Base-by-base conservation (phyloP, 2,888 invertebrate species). In the Nomada fabriciana region DNA sequence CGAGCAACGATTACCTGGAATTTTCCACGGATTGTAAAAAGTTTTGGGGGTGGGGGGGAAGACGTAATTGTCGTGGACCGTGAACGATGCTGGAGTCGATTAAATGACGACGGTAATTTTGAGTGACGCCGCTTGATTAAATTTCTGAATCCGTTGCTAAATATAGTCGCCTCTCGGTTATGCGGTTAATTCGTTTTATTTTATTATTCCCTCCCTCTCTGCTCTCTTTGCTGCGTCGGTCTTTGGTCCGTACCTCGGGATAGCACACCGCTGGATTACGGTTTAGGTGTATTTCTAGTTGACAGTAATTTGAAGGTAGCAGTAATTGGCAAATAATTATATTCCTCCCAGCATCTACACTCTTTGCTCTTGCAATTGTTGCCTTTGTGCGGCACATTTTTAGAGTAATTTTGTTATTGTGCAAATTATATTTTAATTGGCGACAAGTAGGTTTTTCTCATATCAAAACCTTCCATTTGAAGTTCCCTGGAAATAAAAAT, bases 101-200 rank as follows among this genome's bases (percentile, higher is more conserved):
- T 75, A 78, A 76, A 68, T 76, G 68, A 25, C 55, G 15, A 23
- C 15, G 68, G 61, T 68, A 68, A 78, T 76, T 76, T 61, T 78
- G 67, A 78, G 67, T 63, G 78, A 78, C 78, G 61, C 55, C 43
- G 68, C 53, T 76, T 76, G 76, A 78, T 78, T 68, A 76, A 78
- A 78, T 78, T 78, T 78, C 68, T 76, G 76, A 76, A 61, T 61
- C 53, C 61, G 61, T 65, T 43, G 78, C 76, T 76, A 53, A 70
- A 70, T 70, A 55, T 63, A 70, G 13, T 53, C 53, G 36, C 23
- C 25, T 18, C 61, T 23, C 67, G 68, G 53, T 76, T 61, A 76
- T 36, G 61, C 67, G 68, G 63, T 76, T 75, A 61, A 43, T 59
- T 68, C 77, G 77, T 67, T 61, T 60, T 59, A 52, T 50, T 77